These are phyloP conservation scores for Micrastur ruficollis DNA, from an alignment of 2,797 vertebrate species.

Conservation along the genomic window DNA sequence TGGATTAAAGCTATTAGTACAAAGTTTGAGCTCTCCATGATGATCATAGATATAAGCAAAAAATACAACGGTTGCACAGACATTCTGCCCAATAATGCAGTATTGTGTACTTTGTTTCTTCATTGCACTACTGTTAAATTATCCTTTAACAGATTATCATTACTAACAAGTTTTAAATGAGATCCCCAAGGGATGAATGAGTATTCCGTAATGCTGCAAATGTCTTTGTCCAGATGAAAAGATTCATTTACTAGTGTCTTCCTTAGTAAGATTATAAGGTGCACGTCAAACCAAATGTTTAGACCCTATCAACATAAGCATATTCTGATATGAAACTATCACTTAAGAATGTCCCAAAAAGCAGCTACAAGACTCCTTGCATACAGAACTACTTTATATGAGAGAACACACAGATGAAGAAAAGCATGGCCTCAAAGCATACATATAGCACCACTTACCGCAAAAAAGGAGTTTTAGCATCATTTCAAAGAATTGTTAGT, in stretches of 20 bases:
- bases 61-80: background rate
- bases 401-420: background rate
- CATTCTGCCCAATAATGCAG: background rate
- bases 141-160: background rate
- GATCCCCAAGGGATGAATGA: background rate
- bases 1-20: background rate
- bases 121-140: background rate
- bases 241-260: background rate
- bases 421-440: background rate
- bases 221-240: background rate
- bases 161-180: background rate
- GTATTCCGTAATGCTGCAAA: background rate
- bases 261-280: background rate
- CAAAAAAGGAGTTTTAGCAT: background rate
- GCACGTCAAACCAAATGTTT: background rate
- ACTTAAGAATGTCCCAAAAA: background rate
- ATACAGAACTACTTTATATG: background rate
- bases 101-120: background rate
- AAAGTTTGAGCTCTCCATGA: background rate
- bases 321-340: background rate
- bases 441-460: fast-evolving
- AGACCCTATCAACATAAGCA: background rate
- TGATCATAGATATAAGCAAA: background rate
- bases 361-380: background rate
- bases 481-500: background rate